These are phyloP conservation scores for Amphipoea oculea DNA, from an alignment of 2,888 invertebrate genomes.

Conservation along the genomic window DNA sequence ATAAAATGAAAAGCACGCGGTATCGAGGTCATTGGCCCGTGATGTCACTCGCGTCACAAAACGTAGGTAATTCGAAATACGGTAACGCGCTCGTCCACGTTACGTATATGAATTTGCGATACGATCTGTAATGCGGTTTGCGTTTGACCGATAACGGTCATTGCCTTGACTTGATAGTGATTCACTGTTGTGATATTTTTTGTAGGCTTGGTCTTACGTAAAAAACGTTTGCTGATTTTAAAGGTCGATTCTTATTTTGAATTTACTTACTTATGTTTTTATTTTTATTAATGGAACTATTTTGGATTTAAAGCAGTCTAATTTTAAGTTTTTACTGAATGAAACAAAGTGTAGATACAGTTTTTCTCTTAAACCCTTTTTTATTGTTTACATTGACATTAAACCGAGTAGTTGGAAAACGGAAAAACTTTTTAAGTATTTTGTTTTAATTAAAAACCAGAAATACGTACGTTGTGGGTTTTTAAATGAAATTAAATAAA, in stretches of 20 bases:
- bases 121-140: conserved; percentile 68
- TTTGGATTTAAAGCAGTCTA: not conserved
- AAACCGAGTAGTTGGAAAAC: not conserved
- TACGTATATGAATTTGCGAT: conserved; percentile 66
- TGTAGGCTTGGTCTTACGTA: conserved; percentile 40
- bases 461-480: not conserved
- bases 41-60: conserved; percentile 67
- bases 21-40: conserved; percentile 67
- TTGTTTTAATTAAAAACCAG: not conserved
- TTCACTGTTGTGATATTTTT: conserved; percentile 60
- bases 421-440: not conserved
- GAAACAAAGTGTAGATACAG: no score
- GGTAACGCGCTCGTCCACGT: conserved; percentile 60
- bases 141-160: conserved; percentile 76
- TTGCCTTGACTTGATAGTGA: conserved; percentile 70
- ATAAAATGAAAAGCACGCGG: conserved; percentile 65
- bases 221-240: conserved; percentile 29
- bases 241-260: conserved; percentile 1
- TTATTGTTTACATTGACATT: not conserved
- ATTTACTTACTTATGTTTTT: not conserved
- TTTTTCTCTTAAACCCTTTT: not conserved
- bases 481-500: not conserved
- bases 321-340: not conserved
- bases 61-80: conserved; percentile 62
- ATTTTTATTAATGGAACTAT: not conserved